Conservation (phyloP, 2,888 invertebrate species). For the Crocallis elinguaria region DNA sequence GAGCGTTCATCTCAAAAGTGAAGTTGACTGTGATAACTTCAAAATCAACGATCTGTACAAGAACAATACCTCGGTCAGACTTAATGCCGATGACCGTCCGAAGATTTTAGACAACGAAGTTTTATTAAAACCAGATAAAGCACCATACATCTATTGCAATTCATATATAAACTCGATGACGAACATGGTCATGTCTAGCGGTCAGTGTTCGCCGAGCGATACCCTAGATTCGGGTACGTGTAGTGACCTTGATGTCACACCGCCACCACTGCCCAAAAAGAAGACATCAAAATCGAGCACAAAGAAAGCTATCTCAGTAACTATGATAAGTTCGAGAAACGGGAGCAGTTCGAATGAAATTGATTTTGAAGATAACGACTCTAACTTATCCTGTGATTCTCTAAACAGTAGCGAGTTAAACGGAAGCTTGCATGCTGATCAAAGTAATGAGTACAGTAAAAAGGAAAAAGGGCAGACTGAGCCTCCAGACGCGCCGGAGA, state of each 20-base stretch:
- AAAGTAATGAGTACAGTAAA: slow-evolving; percentile 76
- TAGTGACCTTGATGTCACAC: slow-evolving; percentile 91
- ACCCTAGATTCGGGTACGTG: slow-evolving; percentile 94
- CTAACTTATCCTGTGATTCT: slow-evolving; percentile 93
- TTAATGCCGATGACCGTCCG: slow-evolving; percentile 82
- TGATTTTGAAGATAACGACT: slow-evolving; percentile 90
- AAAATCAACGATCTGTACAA: slow-evolving; percentile 69
- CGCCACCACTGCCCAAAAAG: slow-evolving; percentile 88
- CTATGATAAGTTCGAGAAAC: slow-evolving; percentile 82
- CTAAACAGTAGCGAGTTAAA: slow-evolving; percentile 89
- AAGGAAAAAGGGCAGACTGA: slow-evolving; percentile 69
- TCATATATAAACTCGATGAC: slow-evolving; percentile 82
- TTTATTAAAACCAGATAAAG: slow-evolving; percentile 71
- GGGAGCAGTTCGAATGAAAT: slow-evolving; percentile 87
- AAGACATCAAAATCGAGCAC: slow-evolving; percentile 81
- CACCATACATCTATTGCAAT: slow-evolving; percentile 86
- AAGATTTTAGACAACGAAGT: slow-evolving; percentile 83
- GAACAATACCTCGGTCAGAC: slow-evolving; percentile 84
- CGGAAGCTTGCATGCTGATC: slow-evolving; percentile 79
- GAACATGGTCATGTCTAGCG: slow-evolving; percentile 89
- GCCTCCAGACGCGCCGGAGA: slow-evolving; percentile 65
- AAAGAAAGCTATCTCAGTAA: slow-evolving; percentile 83
- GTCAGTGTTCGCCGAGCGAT: slow-evolving; percentile 93
- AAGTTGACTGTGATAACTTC: slow-evolving; percentile 72
- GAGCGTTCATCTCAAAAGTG: slow-evolving; percentile 79